Percentiles rank a stretch among this genome's conserved stretches.
Evolutionary conservation across 1,140 invertebrate species (phyloP).

Genomic region (Magallana angulata): DNA sequence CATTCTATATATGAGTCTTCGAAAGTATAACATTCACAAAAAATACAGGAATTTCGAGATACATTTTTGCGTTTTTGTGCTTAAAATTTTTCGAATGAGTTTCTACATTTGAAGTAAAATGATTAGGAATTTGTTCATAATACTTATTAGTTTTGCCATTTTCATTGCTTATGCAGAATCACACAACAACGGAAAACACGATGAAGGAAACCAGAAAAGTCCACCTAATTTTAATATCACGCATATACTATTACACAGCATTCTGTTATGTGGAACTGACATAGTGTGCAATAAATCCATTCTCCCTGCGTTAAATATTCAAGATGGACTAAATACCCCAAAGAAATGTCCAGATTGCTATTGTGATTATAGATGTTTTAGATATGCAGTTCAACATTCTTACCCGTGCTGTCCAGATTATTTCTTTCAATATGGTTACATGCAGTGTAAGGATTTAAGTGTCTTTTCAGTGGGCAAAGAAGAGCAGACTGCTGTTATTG

Average conservation of each 20-base stretch:
- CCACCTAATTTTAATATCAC: not conserved
- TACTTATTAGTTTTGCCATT: too few species aligned
- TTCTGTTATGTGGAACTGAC: conserved; percentile 2
- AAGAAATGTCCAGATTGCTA: not conserved
- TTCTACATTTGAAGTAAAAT: too few species aligned
- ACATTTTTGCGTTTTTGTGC: too few species aligned
- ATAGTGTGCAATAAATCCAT: not conserved
- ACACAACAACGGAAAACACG: too few species aligned
- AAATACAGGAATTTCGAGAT: too few species aligned
- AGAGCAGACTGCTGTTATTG: not conserved
- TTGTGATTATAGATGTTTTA: not conserved
- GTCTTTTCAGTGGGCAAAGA: not conserved
- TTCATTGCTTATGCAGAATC: too few species aligned
- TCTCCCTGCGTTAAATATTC: not conserved
- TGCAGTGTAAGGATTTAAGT: not conserved
- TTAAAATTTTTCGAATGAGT: too few species aligned
- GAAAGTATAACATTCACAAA: too few species aligned
- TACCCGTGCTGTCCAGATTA: not conserved
- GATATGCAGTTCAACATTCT: not conserved
- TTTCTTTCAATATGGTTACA: not conserved
- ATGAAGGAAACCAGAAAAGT: too few species aligned
- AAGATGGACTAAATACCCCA: not conserved
- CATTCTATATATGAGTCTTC: too few species aligned
- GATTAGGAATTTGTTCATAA: too few species aligned
- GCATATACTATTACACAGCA: not conserved